Evolutionary conservation across 1,140 invertebrate genomes (phyloP), one percentile per base, ranked within the genome.

Genomic region (Pseudomyrmex gracilis): DNA sequence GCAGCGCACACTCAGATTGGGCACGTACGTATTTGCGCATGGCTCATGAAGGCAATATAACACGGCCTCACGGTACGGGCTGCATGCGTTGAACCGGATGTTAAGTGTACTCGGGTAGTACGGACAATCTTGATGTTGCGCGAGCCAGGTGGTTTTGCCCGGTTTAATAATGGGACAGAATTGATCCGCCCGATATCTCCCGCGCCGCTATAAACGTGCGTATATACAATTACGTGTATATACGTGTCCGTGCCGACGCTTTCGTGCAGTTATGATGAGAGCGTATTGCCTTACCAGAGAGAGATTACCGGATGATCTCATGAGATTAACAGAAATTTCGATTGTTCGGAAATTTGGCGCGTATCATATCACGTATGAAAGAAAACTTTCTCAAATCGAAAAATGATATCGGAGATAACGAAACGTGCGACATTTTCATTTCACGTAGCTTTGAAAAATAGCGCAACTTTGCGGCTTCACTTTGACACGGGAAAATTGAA

Each of bases 121-220:
- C 71, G 78, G 60, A 73, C 78, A 82, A 82, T 73, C 78, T 73
- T 74, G 78, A 82, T 60, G 83, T 85, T 82, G 55, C 67, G 51
- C 77, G 77, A 73, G 77, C 51, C 67, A 60, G 68, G 58, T 82
- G 77, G 51, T 85, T 82, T 85, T 57, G 57, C 77, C 47, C 53
- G 55, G 84, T 61, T 86, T 71, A 74, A 83, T 87, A 86, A 86
- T 66, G 55, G 60, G 13, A 73, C 34, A 64, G 84, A 71, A 86
- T 85, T 85, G 85, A 73, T 86, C 61, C 84, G 63, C 34, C 5
- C 34, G 20, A 64, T 70, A 71, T 63, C 34, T 51, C 47, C 55
- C 24, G 45, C n/a, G 34, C 47, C 12, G 34, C 22, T 20, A 20
- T 77, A 15, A 4, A n/a, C 15, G 20, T 49, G 15, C 55, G 53